Evolutionary conservation across 1,140 invertebrate species (phyloP).

Genomic region (Heliconius eleuchia): DNA sequence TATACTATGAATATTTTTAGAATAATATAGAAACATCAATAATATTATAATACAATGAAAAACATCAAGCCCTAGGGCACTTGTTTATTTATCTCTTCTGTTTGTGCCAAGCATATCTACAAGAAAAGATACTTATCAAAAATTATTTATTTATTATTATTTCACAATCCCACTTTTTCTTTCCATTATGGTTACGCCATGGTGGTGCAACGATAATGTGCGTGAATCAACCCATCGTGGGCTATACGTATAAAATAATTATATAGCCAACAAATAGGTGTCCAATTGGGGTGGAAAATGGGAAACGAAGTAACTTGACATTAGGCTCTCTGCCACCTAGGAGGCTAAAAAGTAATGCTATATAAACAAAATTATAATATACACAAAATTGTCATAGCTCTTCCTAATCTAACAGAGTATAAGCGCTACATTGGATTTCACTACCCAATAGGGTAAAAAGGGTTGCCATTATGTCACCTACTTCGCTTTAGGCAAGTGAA

Average conservation of each 20-base stretch:
- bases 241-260: too few species aligned
- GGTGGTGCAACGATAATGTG: not conserved
- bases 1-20: slow-evolving; percentile 6
- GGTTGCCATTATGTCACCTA: not conserved
- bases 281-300: too few species aligned
- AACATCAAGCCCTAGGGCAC: not conserved
- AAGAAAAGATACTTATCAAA: too few species aligned
- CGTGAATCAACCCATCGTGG: not conserved
- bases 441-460: not conserved
- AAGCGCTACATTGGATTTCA: not conserved
- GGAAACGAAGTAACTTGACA: too few species aligned
- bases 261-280: too few species aligned
- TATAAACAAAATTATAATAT: not conserved
- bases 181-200: not conserved
- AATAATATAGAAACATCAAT: not conserved
- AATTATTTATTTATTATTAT: too few species aligned
- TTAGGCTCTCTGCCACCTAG: too few species aligned
- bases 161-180: not conserved
- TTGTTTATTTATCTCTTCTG: not conserved
- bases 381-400: not conserved
- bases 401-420: not conserved
- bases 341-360: too few species aligned
- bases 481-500: too few species aligned
- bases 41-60: not conserved
- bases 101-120: too few species aligned